These are phyloP conservation scores for Tipula unca DNA, from an alignment of 2,888 invertebrate species.

Conservation along the genomic window DNA sequence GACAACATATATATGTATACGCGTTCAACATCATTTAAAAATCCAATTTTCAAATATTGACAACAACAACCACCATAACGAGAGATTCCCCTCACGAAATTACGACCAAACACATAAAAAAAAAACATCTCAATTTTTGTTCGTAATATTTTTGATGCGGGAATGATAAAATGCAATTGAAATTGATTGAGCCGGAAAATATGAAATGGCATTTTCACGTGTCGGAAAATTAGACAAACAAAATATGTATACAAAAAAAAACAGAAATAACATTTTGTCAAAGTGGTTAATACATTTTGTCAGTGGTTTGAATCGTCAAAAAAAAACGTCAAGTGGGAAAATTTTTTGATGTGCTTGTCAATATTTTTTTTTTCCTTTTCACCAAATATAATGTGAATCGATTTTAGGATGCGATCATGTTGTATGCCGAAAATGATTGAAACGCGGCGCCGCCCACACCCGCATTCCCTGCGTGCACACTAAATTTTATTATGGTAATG, in stretches of 20 bases:
- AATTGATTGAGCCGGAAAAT: constrained; percentile 22
- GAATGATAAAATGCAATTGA: constrained; percentile 14
- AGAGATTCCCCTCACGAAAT: neutral
- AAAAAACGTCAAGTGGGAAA: neutral
- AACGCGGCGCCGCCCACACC: neutral
- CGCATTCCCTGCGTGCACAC: too few relatives aligned
- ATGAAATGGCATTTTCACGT: constrained; percentile 24
- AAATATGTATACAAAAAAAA: neutral
- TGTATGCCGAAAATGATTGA: neutral
- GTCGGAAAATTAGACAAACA: constrained; percentile 20
- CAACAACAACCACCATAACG: neutral
- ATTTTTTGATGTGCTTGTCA: neutral
- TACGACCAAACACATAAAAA: neutral
- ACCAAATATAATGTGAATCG: neutral
- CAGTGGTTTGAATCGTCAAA: neutral
- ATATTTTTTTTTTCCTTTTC: neutral
- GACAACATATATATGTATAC: neutral
- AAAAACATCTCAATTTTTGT: neutral
- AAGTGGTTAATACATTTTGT: neutral
- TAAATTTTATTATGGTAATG: too few relatives aligned
- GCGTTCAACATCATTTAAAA: neutral
- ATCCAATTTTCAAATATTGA: neutral
- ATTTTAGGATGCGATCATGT: neutral
- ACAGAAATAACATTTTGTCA: neutral
- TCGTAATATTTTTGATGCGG: constrained; percentile 1